Conservation (phyloP, 2,888 invertebrate genomes). For the Physocephala rufipes region DNA sequence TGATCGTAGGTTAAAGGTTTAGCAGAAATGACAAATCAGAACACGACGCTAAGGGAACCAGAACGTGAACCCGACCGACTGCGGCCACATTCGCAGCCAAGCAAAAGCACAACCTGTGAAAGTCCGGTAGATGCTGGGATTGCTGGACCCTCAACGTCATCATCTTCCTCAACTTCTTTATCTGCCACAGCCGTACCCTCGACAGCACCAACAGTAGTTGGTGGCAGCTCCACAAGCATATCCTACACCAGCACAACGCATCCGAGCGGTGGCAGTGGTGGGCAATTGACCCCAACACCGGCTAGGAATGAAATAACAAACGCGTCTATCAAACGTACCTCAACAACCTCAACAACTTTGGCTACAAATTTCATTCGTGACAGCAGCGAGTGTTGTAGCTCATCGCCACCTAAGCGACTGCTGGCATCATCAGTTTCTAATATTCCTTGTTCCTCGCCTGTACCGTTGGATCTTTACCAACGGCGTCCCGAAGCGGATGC, state of each 20-base stretch:
- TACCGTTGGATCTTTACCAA: constrained; percentile 66
- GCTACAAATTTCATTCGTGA: constrained; percentile 55
- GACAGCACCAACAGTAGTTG: constrained; percentile 39
- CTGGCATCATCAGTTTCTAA: constrained; percentile 47
- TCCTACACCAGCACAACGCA: constrained; percentile 41
- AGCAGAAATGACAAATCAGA: constrained; percentile 90
- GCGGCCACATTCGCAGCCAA: constrained; percentile 64
- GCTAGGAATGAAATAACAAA: constrained; percentile 2
- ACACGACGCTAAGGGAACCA: constrained; percentile 69
- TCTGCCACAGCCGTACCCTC: constrained; percentile 39
- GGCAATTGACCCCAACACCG: constrained; percentile 37
- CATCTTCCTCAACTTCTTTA: constrained; percentile 60
- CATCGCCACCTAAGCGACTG: constrained; percentile 59
- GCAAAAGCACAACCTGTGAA: constrained; percentile 56
- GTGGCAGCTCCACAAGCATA: constrained; percentile 48
- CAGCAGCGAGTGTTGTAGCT: constrained; percentile 60
- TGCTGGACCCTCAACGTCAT: constrained; percentile 49
- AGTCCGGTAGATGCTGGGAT: constrained; percentile 53
- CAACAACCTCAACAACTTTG: constrained; percentile 42
- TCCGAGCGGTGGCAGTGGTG: constrained; percentile 26
- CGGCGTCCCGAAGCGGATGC: constrained; percentile 53
- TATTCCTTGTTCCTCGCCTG: constrained; percentile 52
- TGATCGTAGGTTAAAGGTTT: constrained; percentile 78
- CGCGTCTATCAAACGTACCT: constrained; percentile 35
- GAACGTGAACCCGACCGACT: constrained; percentile 68